A percentile compares a stretch with the other conserved stretches of the same genome.
Conservation (phyloP, 2,888 invertebrate species). For the Drosophila maculinotata region DNA sequence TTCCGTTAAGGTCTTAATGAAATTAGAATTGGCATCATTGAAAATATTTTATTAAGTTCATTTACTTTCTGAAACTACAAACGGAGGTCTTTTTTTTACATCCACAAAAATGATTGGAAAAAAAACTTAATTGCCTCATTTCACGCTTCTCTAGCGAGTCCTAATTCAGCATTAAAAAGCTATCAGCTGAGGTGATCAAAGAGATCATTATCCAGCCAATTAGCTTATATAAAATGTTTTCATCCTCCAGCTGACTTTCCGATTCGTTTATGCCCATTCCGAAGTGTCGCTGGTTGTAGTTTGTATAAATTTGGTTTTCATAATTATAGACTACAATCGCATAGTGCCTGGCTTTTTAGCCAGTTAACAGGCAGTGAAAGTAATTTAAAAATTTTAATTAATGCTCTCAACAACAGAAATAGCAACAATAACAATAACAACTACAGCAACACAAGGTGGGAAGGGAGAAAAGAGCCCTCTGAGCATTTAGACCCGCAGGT, state of each 20-base stretch:
- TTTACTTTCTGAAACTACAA: no score
- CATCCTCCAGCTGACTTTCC: conserved; percentile 3
- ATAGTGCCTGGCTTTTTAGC: conserved; percentile 25
- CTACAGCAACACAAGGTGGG: no score
- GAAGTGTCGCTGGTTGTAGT: conserved; percentile 19
- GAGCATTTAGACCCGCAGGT: conserved; percentile 59
- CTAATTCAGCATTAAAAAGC: no score
- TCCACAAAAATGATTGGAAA: no score
- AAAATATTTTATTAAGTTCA: no score
- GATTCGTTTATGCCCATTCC: conserved; percentile 11
- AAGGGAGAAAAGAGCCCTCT: conserved; percentile 43
- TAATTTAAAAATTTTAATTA: conserved; percentile 68
- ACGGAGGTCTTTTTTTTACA: no score
- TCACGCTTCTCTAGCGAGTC: no score
- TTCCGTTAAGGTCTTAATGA: no score
- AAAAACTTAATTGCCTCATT: no score
- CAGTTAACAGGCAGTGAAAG: conserved; percentile 69
- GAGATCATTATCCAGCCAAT: conserved; percentile 27
- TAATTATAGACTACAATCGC: conserved; percentile 60
- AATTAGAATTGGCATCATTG: no score
- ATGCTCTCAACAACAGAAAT: conserved; percentile 31
- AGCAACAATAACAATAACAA: not conserved
- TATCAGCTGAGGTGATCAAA: no score
- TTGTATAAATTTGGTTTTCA: conserved; percentile 43
- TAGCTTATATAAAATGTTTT: conserved; percentile 16